A percentile compares a stretch with the other conserved stretches of the same genome.
phyloP scores from a whole-genome alignment of 1,140 invertebrate genomes.

The Brachionus sp. region DNA sequence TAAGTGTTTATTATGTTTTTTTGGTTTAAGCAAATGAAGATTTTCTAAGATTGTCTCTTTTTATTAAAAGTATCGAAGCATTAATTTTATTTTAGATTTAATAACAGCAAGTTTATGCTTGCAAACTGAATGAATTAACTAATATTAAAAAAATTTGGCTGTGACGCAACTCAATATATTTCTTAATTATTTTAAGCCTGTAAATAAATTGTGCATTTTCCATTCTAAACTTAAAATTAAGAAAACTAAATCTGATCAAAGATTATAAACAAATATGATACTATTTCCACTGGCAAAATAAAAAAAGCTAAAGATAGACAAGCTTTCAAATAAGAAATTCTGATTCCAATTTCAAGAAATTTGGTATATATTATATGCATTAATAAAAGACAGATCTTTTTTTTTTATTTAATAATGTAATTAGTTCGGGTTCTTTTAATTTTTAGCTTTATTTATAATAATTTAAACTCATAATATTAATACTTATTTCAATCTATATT shows the following conservation, averaged over 20 bases:
- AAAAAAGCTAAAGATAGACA: background rate
- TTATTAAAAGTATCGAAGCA: constrained; percentile 16
- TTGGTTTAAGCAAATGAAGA: constrained; percentile 11
- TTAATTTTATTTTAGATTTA: constrained; percentile 1
- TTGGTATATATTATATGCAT: background rate
- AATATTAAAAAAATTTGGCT: background rate
- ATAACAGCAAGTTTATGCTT: constrained; percentile 9
- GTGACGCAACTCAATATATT: background rate
- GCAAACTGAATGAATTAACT: background rate
- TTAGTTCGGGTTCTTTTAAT: background rate
- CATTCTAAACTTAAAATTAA: background rate
- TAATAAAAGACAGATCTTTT: constrained; percentile 38
- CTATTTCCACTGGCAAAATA: background rate
- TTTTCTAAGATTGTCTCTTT: constrained; percentile 36
- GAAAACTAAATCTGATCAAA: background rate
- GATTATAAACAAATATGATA: background rate
- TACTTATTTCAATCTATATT: background rate
- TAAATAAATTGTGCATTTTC: background rate
- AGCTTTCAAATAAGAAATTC: background rate
- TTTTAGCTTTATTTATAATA: background rate
- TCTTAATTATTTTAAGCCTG: background rate
- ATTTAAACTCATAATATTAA: background rate
- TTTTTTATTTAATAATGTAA: constrained; percentile 5
- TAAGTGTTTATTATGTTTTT: constrained; percentile 3
- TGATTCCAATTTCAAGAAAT: background rate